phyloP scores from a whole-genome alignment of 1,140 invertebrate genomes.

The Heliconius nattereri region DNA sequence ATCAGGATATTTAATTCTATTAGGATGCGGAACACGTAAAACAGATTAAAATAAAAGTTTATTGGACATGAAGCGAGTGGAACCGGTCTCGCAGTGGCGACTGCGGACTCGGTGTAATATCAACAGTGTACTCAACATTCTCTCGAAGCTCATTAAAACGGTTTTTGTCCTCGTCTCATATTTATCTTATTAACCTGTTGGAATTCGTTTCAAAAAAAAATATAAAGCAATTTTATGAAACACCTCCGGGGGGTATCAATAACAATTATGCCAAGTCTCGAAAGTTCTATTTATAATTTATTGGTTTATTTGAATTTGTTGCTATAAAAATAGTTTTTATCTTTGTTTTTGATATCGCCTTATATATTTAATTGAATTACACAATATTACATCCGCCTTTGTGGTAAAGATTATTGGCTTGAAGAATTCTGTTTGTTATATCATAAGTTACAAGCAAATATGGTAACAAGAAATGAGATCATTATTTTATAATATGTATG shows the following conservation, averaged over 20 bases:
- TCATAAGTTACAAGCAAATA: slow-evolving; percentile 53
- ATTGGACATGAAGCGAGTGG: slow-evolving; percentile 29
- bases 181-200: slow-evolving; percentile 65
- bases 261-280: neutral
- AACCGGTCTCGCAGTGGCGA: slow-evolving; percentile 50
- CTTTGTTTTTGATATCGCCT: neutral
- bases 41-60: slow-evolving; percentile 11
- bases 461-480: slow-evolving; percentile 62
- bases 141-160: slow-evolving; percentile 62
- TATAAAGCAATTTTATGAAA: slow-evolving; percentile 53
- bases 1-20: slow-evolving; percentile 46
- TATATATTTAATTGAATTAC: neutral
- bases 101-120: slow-evolving; percentile 54
- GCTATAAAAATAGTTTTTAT: neutral
- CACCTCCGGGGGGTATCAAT: slow-evolving; percentile 39
- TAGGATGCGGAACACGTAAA: slow-evolving; percentile 30
- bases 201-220: slow-evolving; percentile 55
- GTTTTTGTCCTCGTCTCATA: slow-evolving; percentile 64
- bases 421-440: slow-evolving; percentile 20
- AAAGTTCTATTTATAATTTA: slow-evolving; percentile 24
- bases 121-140: slow-evolving; percentile 55
- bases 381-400: neutral
- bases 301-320: slow-evolving; percentile 1
- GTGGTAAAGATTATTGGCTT: no score
- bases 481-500: slow-evolving; percentile 73